Evolutionary conservation across 92 coral and sea anemone species (phyloP), one percentile per base, ranked within the genome.

Genomic region (Heliopora coerulea): DNA sequence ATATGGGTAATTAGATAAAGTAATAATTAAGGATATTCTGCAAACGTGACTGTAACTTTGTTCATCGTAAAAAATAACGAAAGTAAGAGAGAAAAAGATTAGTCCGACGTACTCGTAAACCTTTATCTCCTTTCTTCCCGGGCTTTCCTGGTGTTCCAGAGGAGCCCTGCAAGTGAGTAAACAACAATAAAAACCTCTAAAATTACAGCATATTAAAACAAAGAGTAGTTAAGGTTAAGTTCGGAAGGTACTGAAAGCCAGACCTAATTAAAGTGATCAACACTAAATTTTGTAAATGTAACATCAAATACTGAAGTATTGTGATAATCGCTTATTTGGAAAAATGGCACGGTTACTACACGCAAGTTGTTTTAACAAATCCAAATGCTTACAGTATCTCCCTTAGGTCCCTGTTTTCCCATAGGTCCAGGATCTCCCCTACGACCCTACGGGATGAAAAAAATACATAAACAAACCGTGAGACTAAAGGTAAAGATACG

Each of bases 381-480:
- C 42, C 42, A 37, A 8, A 41, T 35, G 48, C 74, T 67, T 49
- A 67, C 74, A 48, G 23, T 27, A 44, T 27, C 33, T 20, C 74
- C 74, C 34, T 24, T 44, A 2, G 19, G 24, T 48, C 74, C 59
- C 59, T 67, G 58, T 11, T 15, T 2, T 9, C 74, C 74, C n/a
- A 46, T 44, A 23, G 2, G 19, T 67, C 74, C 74, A 14, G 74
- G 74, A 44, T 44, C 57, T 44, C 74, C 74, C 25, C 59, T 39
- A 49, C 39, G 40, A 7, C 74, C 74, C 74, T 67, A 67, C 12
- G 34, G n/a, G n/a, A n/a, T n/a, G 28, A 40, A 40, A 8, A 34
- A n/a, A 42, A 61, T 25, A 61, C 3, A 29, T 1, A 33, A 61
- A 9, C 14, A 12, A 19, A 30, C 6, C 12, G 42, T 61, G 14